Evolutionary conservation across 1,140 invertebrate species (phyloP).

Genomic region (Pogonus chalceus): DNA sequence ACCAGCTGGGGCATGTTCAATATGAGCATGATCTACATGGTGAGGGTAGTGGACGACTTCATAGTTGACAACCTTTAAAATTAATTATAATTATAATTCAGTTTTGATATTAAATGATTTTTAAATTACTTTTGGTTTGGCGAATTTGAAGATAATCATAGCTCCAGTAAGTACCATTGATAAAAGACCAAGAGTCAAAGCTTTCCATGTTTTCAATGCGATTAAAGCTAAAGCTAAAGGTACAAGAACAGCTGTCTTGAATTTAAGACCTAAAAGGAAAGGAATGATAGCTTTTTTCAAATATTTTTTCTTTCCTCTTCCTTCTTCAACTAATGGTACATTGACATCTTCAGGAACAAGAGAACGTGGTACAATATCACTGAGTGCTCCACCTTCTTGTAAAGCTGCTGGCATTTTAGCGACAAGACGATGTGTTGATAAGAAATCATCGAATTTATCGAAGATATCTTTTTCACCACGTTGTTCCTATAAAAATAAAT

Average conservation of each 20-base stretch:
- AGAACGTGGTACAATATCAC: conserved; percentile 53
- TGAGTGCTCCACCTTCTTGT: conserved; percentile 40
- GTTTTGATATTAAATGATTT: not conserved
- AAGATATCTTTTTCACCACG: conserved; percentile 38
- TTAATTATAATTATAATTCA: conserved; percentile 10
- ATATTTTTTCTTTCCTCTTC: conserved; percentile 46
- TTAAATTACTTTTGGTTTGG: conserved; percentile 59
- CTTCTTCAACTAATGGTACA: conserved; percentile 48
- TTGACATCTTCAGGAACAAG: conserved; percentile 56
- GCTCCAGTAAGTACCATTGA: conserved; percentile 70
- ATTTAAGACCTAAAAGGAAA: conserved; percentile 72
- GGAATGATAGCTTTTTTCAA: conserved; percentile 75
- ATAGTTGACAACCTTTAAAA: conserved; percentile 51
- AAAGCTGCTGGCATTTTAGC: conserved; percentile 52
- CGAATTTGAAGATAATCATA: conserved; percentile 73
- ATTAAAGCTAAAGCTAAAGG: conserved; percentile 69
- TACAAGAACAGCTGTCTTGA: conserved; percentile 71
- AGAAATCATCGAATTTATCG: conserved; percentile 52
- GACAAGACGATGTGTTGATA: conserved; percentile 51
- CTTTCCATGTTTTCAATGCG: conserved; percentile 79
- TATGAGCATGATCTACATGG: conserved; percentile 48
- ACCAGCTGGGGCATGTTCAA: conserved; percentile 48
- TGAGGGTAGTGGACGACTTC: conserved; percentile 73
- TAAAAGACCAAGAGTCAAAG: conserved; percentile 70
- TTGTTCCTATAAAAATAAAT: conserved; percentile 23